Evolutionary conservation across 2,113 vertebrate species (phyloP), one percentile per base, ranked within the genome.

Genomic region (Lontra canadensis): DNA sequence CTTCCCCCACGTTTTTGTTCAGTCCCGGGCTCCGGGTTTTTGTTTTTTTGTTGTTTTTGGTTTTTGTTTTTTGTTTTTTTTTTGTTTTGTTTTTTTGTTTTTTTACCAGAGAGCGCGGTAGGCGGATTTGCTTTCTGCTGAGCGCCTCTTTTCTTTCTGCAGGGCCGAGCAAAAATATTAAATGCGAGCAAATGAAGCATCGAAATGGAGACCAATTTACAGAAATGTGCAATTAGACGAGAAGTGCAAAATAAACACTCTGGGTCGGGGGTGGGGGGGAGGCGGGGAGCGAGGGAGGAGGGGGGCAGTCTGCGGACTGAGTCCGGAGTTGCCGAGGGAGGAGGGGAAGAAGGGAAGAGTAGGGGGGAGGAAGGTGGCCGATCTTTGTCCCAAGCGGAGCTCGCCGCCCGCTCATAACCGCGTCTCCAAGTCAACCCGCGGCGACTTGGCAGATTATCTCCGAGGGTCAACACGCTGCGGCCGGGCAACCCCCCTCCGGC

Each of bases 341-440:
- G 86, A 65, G 17, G 63, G 36, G 57, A 42, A 34, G 65, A 39
- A 79, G 78, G 18, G 71, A 71, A 85, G 73, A 76, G 92, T 10
- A 39, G 26, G 98, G n/a, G 69, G 59, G 59, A 31, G 39, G 13
- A 69, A 63, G 59, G 96, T 14, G 88, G 79, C 44, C 95, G 98
- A 98, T 99, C 99, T 99, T 99, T 99, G 99, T 99, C 98, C 98
- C 97, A 98, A 98, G 97, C 90, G 79, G 97, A 97, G 98, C 98
- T 98, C 96, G 95, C 98, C 94, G 90, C 98, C 98, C 90, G 94
- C 97, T 98, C 98, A 98, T 98, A 99, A 95, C 98, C 97, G 96
- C 87, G 99, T 99, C 98, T 98, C 99, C 99, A 99, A 98, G 99
- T 99, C 99, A 99, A 99, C 99, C 97, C 97, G 91, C 90, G 98